Evolutionary conservation across 2,888 invertebrate genomes (phyloP).

Genomic region (Phaonia tiefii): DNA sequence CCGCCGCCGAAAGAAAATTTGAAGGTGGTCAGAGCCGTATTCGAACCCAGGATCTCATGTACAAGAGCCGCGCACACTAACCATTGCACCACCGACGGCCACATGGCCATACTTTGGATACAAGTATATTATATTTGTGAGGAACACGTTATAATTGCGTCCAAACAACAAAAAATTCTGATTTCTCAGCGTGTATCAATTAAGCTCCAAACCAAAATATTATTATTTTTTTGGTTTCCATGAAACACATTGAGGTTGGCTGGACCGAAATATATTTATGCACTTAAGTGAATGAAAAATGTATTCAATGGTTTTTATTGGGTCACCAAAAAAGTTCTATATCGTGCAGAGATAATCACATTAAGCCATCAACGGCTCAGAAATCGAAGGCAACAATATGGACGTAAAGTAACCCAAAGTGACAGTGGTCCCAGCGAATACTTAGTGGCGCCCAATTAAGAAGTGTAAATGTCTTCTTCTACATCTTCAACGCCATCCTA

Average conservation of each 20-base stretch:
- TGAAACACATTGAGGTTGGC: constrained; percentile 54
- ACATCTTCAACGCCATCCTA: too few relatives aligned
- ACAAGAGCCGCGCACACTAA: too few relatives aligned
- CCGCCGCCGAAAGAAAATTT: too few relatives aligned
- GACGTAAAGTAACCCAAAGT: constrained; percentile 2
- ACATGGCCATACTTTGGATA: too few relatives aligned
- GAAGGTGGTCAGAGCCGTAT: too few relatives aligned
- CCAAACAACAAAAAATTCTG: too few relatives aligned
- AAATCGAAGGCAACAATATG: background rate
- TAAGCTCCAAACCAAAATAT: constrained; percentile 73
- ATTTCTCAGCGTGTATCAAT: too few relatives aligned
- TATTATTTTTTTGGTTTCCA: constrained; percentile 66
- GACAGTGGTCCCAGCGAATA: constrained; percentile 7
- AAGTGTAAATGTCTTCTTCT: constrained; percentile 29
- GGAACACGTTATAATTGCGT: too few relatives aligned
- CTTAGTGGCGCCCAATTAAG: constrained; percentile 21
- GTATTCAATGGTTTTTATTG: constrained; percentile 71
- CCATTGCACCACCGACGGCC: too few relatives aligned
- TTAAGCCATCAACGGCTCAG: constrained; percentile 29
- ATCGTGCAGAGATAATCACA: constrained; percentile 53
- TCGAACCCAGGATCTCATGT: too few relatives aligned
- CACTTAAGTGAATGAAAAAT: constrained; percentile 70
- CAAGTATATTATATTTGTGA: too few relatives aligned
- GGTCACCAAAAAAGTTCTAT: constrained; percentile 48
- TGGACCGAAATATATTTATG: constrained; percentile 76